Evolutionary conservation across 2,113 vertebrate species (phyloP).

Genomic region (Sigmodon hispidus): DNA sequence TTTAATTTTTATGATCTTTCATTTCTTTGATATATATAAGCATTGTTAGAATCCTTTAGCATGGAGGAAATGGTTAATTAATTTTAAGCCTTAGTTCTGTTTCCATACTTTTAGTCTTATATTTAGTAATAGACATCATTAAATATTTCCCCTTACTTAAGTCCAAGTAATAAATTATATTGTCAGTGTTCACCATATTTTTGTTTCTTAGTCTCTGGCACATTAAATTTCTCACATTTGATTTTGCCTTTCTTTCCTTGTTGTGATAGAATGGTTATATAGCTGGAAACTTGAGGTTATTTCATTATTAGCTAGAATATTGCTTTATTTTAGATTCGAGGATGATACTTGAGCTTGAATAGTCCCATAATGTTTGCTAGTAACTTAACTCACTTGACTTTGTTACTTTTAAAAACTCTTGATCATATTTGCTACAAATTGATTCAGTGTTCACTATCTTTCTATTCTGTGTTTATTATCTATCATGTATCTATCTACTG

Average conservation of each 20-base stretch:
- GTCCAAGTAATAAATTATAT: background rate
- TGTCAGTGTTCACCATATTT: background rate
- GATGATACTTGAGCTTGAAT: background rate
- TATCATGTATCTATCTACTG: too few relatives aligned
- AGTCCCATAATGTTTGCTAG: background rate
- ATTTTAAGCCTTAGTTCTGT: background rate
- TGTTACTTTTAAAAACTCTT: slow-evolving; percentile 22
- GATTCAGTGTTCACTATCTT: background rate
- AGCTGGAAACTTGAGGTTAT: background rate
- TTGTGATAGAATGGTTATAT: background rate
- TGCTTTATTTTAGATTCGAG: background rate
- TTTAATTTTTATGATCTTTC: background rate
- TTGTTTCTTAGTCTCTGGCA: background rate
- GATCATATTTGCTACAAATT: background rate
- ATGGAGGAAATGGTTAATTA: background rate
- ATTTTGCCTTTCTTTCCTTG: background rate
- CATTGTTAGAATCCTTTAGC: background rate
- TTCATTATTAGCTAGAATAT: background rate
- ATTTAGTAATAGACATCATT: slow-evolving; percentile 14
- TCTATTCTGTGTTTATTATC: too few relatives aligned
- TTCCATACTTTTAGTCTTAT: background rate
- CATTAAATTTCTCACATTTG: background rate
- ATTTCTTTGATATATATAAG: background rate
- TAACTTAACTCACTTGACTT: background rate
- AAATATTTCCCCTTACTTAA: background rate